These are phyloP conservation scores for Drosophila orena DNA, from an alignment of 1,140 invertebrate species.

Conservation along the genomic window DNA sequence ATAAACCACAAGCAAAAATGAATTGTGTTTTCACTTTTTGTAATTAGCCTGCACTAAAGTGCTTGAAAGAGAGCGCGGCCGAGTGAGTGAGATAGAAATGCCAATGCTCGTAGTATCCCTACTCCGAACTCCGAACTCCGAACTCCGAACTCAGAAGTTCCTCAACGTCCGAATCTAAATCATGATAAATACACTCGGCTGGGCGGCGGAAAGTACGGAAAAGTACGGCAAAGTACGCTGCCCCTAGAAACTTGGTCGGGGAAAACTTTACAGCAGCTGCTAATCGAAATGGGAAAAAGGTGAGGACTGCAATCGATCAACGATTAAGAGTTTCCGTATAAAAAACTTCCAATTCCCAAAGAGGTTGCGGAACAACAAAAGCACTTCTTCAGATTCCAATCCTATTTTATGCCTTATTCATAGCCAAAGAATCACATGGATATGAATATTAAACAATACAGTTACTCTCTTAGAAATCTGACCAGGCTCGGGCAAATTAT, in stretches of 20 bases:
- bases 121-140: neutral
- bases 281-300: conserved; percentile 28
- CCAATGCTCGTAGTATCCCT: conserved; percentile 1
- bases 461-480: too few species aligned
- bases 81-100: neutral
- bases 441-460: neutral
- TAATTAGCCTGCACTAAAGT: conserved; percentile 69
- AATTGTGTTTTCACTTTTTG: conserved; percentile 80
- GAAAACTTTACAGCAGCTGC: conserved; percentile 32
- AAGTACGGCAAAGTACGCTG: neutral
- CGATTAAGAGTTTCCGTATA: neutral
- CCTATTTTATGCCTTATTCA: neutral
- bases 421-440: neutral
- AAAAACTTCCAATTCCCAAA: neutral
- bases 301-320: conserved; percentile 14
- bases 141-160: neutral
- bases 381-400: neutral
- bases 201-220: conserved; percentile 2
- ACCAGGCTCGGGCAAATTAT: too few species aligned
- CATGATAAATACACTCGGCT: conserved; percentile 44
- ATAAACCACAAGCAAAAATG: conserved; percentile 77
- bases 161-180: conserved; percentile 23
- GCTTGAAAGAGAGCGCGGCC: neutral
- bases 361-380: neutral
- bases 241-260: conserved; percentile 29